Conservation (phyloP, 2,888 invertebrate genomes). For the Gari tellinella region DNA sequence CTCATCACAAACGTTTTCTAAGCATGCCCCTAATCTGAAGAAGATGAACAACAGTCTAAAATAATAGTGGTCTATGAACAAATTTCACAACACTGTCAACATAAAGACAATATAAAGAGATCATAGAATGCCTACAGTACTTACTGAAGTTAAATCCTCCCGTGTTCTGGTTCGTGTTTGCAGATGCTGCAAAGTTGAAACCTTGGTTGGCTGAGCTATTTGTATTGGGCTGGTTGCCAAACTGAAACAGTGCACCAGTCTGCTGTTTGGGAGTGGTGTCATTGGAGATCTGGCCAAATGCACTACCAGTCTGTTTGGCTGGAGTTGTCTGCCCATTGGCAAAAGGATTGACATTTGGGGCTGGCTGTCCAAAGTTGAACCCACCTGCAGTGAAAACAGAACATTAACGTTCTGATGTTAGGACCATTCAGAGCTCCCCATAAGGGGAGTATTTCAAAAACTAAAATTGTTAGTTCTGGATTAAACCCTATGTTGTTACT, state of each 20-base stretch:
- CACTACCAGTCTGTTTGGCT: slow-evolving; percentile 54
- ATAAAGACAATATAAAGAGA: too few species aligned
- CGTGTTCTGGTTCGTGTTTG: slow-evolving; percentile 10
- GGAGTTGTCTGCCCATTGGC: slow-evolving; percentile 52
- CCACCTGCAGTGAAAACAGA: slow-evolving; percentile 37
- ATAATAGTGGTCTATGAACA: too few species aligned
- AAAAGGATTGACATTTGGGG: slow-evolving; percentile 58
- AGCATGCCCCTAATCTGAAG: too few species aligned
- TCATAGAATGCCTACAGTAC: too few species aligned
- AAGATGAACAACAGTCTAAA: too few species aligned
- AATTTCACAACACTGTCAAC: too few species aligned
- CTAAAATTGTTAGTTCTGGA: too few species aligned
- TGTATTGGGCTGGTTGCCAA: slow-evolving; percentile 34
- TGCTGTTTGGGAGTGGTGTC: slow-evolving; percentile 43
- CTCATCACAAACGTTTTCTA: too few species aligned
- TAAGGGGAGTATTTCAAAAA: too few species aligned
- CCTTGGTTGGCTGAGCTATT: slow-evolving; percentile 41
- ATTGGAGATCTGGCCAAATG: slow-evolving; percentile 34
- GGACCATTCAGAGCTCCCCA: too few species aligned
- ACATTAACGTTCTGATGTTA: too few species aligned
- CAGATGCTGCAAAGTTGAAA: slow-evolving; percentile 44
- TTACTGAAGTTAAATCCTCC: slow-evolving; percentile 57
- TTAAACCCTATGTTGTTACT: too few species aligned
- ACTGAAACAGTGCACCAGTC: slow-evolving; percentile 47
- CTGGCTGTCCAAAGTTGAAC: slow-evolving; percentile 31